Evolutionary conservation across 2,797 vertebrate species (phyloP), one percentile per base, ranked within the genome.

Genomic region (Nasua narica): DNA sequence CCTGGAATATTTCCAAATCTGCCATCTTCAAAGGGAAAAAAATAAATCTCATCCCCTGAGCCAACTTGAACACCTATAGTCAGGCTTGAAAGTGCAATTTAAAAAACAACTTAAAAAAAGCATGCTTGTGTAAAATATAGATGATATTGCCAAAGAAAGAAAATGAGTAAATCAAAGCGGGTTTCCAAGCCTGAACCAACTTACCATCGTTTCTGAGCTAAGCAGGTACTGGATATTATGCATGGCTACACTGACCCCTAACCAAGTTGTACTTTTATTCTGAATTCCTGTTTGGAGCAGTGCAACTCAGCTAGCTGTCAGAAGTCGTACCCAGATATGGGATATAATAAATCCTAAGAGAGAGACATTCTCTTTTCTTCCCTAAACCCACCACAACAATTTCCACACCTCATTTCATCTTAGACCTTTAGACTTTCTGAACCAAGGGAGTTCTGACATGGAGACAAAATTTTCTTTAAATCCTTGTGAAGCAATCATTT

Each of bases 391-490:
- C 52, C 56, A 78, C 27, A 69, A 88, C n/a, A 43, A 25, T 94
- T 82, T 82, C 56, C 37, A 74, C n/a, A 60, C 58, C 72, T 27
- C 50, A 8, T 74, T 79, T 95, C 62, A 89, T 46, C 54, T 83
- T 65, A 16, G 32, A 88, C 62, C 19, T 90, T 91, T 79, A 69
- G 18, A 90, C 72, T 90, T 93, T 58, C 86, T 92, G 65, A 95
- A 90, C 35, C 46, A 52, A 84, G 35, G 29, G 46, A 95, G 40
- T 84, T 79, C 70, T 91, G 25, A 25, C 21, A 35, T 4, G 23
- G 27, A 91, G 65, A 87, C n/a, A 69, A 5, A 77, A 76, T 93
- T 91, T 95, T 94, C 50, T 94, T 81, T 81, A 90, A 79, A 87
- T 72, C 56, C 60, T 18, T 23, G 58, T 52, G 8, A 94, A 94